Evolutionary conservation across 1,140 invertebrate genomes (phyloP).

Genomic region (Zaprionus gabonicus): DNA sequence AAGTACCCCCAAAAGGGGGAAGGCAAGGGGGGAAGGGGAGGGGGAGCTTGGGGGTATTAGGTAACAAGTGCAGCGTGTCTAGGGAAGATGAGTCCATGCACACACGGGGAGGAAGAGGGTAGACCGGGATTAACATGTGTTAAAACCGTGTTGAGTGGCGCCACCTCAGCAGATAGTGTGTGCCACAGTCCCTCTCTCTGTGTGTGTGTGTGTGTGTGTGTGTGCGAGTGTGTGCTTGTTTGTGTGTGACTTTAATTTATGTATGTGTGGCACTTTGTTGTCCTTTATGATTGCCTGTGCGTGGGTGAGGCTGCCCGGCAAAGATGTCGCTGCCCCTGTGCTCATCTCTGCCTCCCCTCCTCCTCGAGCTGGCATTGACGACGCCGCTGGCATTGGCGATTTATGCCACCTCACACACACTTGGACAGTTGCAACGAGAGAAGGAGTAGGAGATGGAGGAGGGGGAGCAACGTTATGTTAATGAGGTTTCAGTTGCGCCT

Average conservation of each 20-base stretch:
- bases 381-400: constrained; percentile 49
- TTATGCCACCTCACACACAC: constrained; percentile 39
- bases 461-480: constrained; percentile 56
- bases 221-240: constrained; percentile 5
- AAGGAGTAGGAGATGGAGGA: constrained; percentile 16
- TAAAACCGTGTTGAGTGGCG: constrained; percentile 74
- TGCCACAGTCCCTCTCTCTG: background rate
- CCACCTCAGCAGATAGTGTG: background rate
- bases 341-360: background rate
- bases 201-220: background rate
- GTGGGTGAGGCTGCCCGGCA: constrained; percentile 25
- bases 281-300: constrained; percentile 78
- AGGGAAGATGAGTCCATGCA: constrained; percentile 48
- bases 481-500: constrained; percentile 70
- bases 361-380: background rate
- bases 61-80: constrained; percentile 54
- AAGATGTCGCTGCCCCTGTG: constrained; percentile 21
- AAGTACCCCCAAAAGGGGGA: constrained; percentile 85
- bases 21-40: background rate
- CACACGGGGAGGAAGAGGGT: constrained; percentile 18
- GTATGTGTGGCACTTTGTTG: constrained; percentile 83
- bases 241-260: constrained; percentile 78
- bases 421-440: background rate
- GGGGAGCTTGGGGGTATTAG: constrained; percentile 26
- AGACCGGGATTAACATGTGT: constrained; percentile 74